Base-by-base conservation (phyloP, 2,888 invertebrate genomes). In the Cetonia aurata region DNA sequence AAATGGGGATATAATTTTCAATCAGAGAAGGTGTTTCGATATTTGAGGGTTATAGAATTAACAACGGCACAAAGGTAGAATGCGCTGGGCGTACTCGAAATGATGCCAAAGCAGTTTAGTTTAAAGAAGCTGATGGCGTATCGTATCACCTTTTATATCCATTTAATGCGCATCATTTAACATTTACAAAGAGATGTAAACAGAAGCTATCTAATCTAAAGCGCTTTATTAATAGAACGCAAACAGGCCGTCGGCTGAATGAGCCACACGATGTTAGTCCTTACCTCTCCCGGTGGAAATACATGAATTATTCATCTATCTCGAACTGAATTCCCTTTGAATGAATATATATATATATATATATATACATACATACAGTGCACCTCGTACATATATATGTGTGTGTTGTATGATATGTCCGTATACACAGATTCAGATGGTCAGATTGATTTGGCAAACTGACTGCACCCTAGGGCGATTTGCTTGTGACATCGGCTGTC, bases 241-340 rank as follows among this genome's bases (percentile, higher is more conserved):
- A 81, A 82, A 81, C 78, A 82, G 78, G 79, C 80, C 77, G 70
- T 71, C 77, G 80, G 80, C 78, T 74, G 77, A 77, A 77, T 78
- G 77, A 77, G 76, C 77, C 77, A 77, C 78, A 79, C 76, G 79
- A 80, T 60, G 60, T 46, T 60, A 19, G 79, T 80, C 82, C 81
- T 80, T 82, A 82, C 81, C 80, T 80, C 80, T 57, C 69, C 25
- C 79, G 80, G 80, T 81, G 78, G 77, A 72, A 75, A 75, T 72
- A 74, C 75, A 82, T 83, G 82, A 82, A 83, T 83, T 79, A 83
- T 83, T 82, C 81, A 83, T 80, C 81, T 80, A 81, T 82, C 81
- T 80, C 78, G 77, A 80, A 81, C 80, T 81, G 80, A 77, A 80
- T 82, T 81, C 81, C 79, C 81, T 82, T 83, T 82, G 81, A 81